Evolutionary conservation across 2,888 invertebrate genomes (phyloP).

Genomic region (Ferdinandea cuprea): DNA sequence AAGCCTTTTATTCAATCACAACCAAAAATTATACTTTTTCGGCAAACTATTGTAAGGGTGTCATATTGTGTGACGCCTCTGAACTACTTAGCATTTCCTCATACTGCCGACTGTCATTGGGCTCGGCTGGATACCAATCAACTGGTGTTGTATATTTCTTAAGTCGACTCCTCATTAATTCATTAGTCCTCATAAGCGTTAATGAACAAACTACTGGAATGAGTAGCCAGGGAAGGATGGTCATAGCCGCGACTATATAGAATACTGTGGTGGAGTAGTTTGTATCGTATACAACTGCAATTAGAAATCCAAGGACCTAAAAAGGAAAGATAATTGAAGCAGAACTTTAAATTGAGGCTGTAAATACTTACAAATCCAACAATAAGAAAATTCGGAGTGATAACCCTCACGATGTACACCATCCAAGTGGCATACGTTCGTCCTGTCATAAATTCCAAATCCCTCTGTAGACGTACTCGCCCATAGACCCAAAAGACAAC

Average conservation of each 20-base stretch:
- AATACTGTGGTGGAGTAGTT: constrained; percentile 47
- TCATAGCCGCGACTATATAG: constrained; percentile 28
- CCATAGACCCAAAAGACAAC: constrained; percentile 92
- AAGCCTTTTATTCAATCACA: constrained; percentile 48
- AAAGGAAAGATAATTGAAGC: background rate
- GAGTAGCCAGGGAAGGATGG: constrained; percentile 77
- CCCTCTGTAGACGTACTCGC: constrained; percentile 84
- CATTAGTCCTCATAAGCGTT: constrained; percentile 77
- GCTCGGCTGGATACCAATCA: constrained; percentile 81
- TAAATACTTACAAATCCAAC: constrained; percentile 47
- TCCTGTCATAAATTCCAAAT: constrained; percentile 89
- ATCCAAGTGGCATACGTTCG: constrained; percentile 83
- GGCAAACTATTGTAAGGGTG: background rate
- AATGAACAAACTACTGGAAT: constrained; percentile 79
- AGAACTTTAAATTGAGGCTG: constrained; percentile 24
- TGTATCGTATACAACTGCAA: constrained; percentile 32
- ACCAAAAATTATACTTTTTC: constrained; percentile 1
- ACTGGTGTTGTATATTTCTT: constrained; percentile 78
- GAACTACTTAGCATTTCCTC: constrained; percentile 78
- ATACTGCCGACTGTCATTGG: constrained; percentile 79
- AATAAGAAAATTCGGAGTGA: constrained; percentile 85
- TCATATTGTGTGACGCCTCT: constrained; percentile 74
- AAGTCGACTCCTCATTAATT: constrained; percentile 77
- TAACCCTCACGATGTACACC: constrained; percentile 85
- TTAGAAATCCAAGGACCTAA: constrained; percentile 54